Base-by-base conservation (phyloP, 2,888 invertebrate species). In the Pandemis heparana region DNA sequence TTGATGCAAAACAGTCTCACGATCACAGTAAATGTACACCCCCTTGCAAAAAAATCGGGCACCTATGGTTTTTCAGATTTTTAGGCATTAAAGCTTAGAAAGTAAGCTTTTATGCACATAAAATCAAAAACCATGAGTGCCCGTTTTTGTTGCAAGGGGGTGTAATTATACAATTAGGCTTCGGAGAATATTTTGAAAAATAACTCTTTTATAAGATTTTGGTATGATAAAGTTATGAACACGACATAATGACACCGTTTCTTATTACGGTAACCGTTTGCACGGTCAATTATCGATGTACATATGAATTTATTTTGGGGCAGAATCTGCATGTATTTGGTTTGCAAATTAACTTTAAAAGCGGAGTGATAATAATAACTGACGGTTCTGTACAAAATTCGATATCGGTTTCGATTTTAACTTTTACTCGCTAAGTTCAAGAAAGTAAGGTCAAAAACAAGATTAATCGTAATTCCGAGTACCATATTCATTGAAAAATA, bases 1-100 rank as follows among this genome's bases (percentile, higher is more conserved):
- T 56, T 48, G 59, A 39, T 65, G 23, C 7, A 64, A 39, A 48
- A 64, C 46, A 43, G 64, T 71, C 71, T 65, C 71, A 60, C 60
- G 71, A 65, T 18, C 48, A 18, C 23, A 59, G 64, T 70, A 46
- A 48, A n/a, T n/a, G n/a, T n/a, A n/a, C n/a, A n/a, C n/a, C n/a
- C n/a, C n/a, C n/a, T n/a, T n/a, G n/a, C n/a, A n/a, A n/a, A n/a
- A n/a, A n/a, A n/a, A n/a, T n/a, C n/a, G n/a, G n/a, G n/a, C n/a
- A n/a, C n/a, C n/a, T n/a, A n/a, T n/a, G n/a, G n/a, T n/a, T n/a
- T n/a, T n/a, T n/a, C n/a, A n/a, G n/a, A n/a, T n/a, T n/a, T n/a
- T n/a, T n/a, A n/a, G n/a, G n/a, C n/a, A n/a, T n/a, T n/a, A n/a
- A n/a, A n/a, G n/a, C n/a, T n/a, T n/a, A n/a, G n/a, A n/a, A n/a